Evolutionary conservation across 2,797 vertebrate species (phyloP).

Genomic region (Limosa lapponica): DNA sequence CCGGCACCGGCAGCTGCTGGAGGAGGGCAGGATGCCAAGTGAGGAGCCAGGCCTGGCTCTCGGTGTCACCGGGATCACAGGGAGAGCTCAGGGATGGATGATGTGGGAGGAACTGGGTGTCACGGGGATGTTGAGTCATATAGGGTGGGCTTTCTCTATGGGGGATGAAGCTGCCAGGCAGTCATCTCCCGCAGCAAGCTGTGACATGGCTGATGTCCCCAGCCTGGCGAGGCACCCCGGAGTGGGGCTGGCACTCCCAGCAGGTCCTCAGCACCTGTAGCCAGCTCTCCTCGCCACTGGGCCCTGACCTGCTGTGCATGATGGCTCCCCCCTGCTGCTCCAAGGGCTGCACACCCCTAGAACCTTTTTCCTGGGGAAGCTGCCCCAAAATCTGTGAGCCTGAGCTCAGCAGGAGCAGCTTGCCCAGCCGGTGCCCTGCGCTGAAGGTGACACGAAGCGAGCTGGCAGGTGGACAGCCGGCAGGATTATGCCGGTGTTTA

Average conservation of each 20-base stretch:
- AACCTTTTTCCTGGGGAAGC: not conserved
- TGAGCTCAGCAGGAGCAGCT: not conserved
- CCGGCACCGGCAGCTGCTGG: not conserved
- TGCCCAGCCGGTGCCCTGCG: not conserved
- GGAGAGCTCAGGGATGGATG: constrained; percentile 22
- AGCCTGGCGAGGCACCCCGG: not conserved
- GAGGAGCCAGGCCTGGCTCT: not conserved
- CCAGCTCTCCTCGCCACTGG: accelerated
- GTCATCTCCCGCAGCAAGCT: not conserved
- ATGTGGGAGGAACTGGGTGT: constrained; percentile 60
- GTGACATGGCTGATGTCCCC: constrained; percentile 18
- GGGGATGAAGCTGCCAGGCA: constrained; percentile 25
- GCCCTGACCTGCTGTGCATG: accelerated
- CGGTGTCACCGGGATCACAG: constrained; percentile 42
- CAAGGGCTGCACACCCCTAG: not conserved
- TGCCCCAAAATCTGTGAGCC: not conserved
- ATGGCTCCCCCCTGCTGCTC: not conserved
- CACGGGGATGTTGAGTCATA: constrained; percentile 69
- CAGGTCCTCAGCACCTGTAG: not conserved
- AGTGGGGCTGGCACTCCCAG: accelerated
- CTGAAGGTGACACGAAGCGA: not conserved
- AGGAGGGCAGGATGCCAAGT: not conserved
- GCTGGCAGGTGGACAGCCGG: not conserved
- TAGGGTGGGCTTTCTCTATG: constrained; percentile 45
- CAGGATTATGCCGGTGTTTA: not conserved